These are phyloP conservation scores for Agonum fuliginosum DNA, from an alignment of 2,888 invertebrate species.

Conservation along the genomic window DNA sequence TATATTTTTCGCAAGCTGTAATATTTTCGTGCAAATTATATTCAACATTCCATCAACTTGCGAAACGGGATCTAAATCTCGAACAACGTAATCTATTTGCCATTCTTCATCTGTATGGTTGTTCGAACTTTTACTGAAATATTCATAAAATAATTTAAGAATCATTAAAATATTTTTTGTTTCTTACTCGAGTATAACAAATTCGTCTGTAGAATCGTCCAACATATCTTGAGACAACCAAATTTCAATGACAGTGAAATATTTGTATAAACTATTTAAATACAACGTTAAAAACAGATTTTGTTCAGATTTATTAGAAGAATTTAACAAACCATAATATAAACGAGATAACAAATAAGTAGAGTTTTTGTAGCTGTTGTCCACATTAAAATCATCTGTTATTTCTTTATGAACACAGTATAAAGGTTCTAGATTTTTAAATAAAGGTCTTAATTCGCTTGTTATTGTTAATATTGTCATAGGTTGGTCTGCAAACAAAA, in stretches of 20 bases:
- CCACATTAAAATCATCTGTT: slow-evolving; percentile 62
- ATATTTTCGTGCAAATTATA: slow-evolving; percentile 67
- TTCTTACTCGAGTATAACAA: slow-evolving; percentile 68
- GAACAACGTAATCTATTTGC: slow-evolving; percentile 51
- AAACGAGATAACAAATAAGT: slow-evolving; percentile 66
- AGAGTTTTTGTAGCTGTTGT: slow-evolving; percentile 65
- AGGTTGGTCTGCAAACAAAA: slow-evolving; percentile 67
- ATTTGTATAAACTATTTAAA: slow-evolving; percentile 69
- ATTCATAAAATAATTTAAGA: not conserved
- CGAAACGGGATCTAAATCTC: slow-evolving; percentile 64
- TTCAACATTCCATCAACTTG: slow-evolving; percentile 66
- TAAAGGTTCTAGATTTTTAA: slow-evolving; percentile 66
- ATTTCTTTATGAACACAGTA: slow-evolving; percentile 66
- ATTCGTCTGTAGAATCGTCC: slow-evolving; percentile 67
- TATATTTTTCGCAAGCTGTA: slow-evolving; percentile 70
- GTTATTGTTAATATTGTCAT: slow-evolving; percentile 68
- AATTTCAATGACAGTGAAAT: slow-evolving; percentile 68
- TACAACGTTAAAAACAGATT: slow-evolving; percentile 69
- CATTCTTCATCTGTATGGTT: slow-evolving; percentile 17
- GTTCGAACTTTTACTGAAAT: slow-evolving; percentile 29
- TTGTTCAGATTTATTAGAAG: slow-evolving; percentile 67
- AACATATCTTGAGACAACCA: slow-evolving; percentile 69
- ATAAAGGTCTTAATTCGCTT: slow-evolving; percentile 65
- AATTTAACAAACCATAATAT: slow-evolving; percentile 66
- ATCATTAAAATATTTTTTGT: slow-evolving; percentile 36